phyloP scores from a whole-genome alignment of 2,113 vertebrate genomes.

The Poicephalus meyeri region DNA sequence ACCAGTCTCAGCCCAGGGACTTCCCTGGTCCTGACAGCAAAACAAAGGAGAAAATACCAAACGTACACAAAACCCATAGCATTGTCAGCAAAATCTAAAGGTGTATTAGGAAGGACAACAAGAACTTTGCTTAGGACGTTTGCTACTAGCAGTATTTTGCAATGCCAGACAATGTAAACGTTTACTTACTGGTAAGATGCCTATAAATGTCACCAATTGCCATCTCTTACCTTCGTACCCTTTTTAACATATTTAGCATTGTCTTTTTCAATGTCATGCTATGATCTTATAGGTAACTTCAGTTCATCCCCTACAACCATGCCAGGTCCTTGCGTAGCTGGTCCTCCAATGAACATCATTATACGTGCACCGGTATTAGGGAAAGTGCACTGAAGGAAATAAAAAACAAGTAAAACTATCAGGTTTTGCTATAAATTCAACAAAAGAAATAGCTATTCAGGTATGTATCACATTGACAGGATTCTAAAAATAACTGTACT shows the following conservation, averaged over 20 bases:
- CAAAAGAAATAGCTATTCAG: neutral
- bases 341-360: conserved; percentile 97
- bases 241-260: conserved; percentile 99
- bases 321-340: conserved; percentile 93
- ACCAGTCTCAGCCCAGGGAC: conserved; percentile 13
- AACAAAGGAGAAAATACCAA: conserved; percentile 31
- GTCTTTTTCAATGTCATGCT: conserved; percentile 99
- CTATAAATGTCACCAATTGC: neutral
- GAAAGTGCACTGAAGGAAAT: conserved; percentile 86
- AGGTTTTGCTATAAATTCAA: neutral
- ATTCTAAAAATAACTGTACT: neutral
- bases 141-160: neutral
- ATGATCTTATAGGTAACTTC: conserved; percentile 94
- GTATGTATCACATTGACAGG: neutral
- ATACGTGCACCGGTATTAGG: conserved; percentile 95
- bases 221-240: conserved; percentile 88
- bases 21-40: neutral
- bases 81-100: neutral
- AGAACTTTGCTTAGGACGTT: neutral
- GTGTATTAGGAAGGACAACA: neutral
- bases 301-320: conserved; percentile 98
- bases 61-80: neutral
- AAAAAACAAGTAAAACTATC: neutral
- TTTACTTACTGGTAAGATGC: neutral
- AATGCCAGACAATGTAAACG: neutral